Conservation (phyloP, 2,888 invertebrate genomes). For the Oithona nana region DNA sequence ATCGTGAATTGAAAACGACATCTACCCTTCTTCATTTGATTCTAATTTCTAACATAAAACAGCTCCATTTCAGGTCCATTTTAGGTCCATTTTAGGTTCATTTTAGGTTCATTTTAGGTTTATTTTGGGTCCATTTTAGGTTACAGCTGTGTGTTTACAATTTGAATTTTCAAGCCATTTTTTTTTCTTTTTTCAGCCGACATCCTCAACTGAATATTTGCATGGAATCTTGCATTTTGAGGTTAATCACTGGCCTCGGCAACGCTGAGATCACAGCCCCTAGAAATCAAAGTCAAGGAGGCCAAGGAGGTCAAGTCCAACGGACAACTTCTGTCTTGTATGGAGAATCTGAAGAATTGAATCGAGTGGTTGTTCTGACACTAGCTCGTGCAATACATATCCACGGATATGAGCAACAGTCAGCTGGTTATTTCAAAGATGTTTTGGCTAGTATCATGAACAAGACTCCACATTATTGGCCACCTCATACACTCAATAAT, state of each 20-base stretch:
- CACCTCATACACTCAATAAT: constrained; percentile 71
- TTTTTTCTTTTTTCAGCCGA: not conserved
- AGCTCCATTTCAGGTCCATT: no score
- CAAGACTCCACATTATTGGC: constrained; percentile 88
- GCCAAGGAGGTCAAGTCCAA: not conserved
- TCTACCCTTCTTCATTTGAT: no score
- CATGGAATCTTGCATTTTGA: constrained; percentile 69
- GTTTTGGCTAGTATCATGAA: constrained; percentile 72
- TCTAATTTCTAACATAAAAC: no score
- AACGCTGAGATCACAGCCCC: constrained; percentile 80
- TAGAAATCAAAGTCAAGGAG: constrained; percentile 37
- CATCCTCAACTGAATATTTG: constrained; percentile 28
- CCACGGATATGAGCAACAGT: constrained; percentile 46
- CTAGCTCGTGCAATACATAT: constrained; percentile 83
- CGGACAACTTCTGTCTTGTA: constrained; percentile 42
- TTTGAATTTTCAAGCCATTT: not conserved
- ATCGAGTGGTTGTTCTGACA: constrained; percentile 76
- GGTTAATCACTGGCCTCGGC: constrained; percentile 71
- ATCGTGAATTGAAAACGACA: no score
- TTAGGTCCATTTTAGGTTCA: no score
- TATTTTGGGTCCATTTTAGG: no score
- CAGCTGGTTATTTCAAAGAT: constrained; percentile 74
- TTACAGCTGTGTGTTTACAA: not conserved
- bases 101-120: no score
- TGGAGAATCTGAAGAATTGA: constrained; percentile 83